Percentiles rank a stretch among this genome's conserved stretches.
Evolutionary conservation across 2,888 invertebrate genomes (phyloP).

Genomic region (Atethmia centrago): DNA sequence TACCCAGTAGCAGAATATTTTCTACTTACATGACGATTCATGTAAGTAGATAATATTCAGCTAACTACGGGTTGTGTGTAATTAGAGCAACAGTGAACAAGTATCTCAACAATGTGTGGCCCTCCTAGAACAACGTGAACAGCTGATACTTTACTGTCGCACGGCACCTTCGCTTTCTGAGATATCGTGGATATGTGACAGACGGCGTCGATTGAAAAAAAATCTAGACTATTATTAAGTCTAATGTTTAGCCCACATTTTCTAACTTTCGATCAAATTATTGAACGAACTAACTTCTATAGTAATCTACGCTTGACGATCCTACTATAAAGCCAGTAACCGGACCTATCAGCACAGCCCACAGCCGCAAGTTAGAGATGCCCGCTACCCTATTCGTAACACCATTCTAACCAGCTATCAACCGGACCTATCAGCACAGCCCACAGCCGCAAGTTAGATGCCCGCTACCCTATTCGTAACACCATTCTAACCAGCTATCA

Average conservation of each 20-base stretch:
- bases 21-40: background rate
- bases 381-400: no score
- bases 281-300: background rate
- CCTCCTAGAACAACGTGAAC: background rate
- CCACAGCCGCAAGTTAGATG: no score
- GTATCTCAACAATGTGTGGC: background rate
- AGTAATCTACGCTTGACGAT: background rate
- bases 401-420: no score
- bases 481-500: no score
- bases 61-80: background rate
- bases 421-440: no score
- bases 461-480: no score
- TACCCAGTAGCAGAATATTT: no score
- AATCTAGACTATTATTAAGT: background rate
- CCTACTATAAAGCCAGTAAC: background rate
- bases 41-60: no score
- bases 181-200: no score
- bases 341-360: no score
- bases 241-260: no score
- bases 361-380: no score
- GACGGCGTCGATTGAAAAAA: background rate
- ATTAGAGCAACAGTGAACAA: background rate
- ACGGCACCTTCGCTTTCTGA: background rate
- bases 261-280: background rate
- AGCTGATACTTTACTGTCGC: background rate